Evolutionary conservation across 2,797 vertebrate species (phyloP), one percentile per base, ranked within the genome.

Genomic region (Zenarchopterus dispar): DNA sequence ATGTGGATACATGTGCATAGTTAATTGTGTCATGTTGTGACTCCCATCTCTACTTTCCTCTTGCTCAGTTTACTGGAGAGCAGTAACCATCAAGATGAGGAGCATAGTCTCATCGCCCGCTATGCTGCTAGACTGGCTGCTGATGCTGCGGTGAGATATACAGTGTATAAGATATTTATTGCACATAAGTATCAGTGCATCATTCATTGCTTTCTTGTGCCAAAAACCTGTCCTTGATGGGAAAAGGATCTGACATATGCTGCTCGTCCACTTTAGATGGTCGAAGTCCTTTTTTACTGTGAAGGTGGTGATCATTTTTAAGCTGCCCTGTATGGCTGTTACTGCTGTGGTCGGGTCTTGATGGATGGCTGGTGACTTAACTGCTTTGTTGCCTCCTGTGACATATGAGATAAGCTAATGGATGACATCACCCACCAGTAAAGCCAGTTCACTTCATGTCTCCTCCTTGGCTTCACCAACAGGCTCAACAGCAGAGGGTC

Each of bases 91-190:
- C 95, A 98, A 80, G 98, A 99, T 81, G 98, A 99, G 87, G 98
- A 99, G 42, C 98, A 99, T 89, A 95, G 94, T 81, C 95, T 99
- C 90, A 99, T 99, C 60, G 96, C 97, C 86, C 97, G 97, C 90
- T 99, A 99, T 1, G 97, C 98, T 72, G 97, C 97, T 68, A 94
- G 97, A 85, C 93, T 99, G 91, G 98, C 98, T 82, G 96, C 96
- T 76, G 97, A 98, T 90, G 95, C 95, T 65, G 91, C 89, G 89
- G 98, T 99, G 94, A 97, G 96, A 94, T 77, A 83, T 56, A 43
- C 61, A 70, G 47, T 18, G 45, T 33, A 53, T 23, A 16, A 56
- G 62, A 73, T 36, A 70, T 82, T 72, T 63, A 69, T 81, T 60
- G 68, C 75, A 49, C 56, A 56, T 43, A 67, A 33, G 39, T 67